Evolutionary conservation across 2,113 vertebrate genomes (phyloP).

Genomic region (Salminus brasiliensis): DNA sequence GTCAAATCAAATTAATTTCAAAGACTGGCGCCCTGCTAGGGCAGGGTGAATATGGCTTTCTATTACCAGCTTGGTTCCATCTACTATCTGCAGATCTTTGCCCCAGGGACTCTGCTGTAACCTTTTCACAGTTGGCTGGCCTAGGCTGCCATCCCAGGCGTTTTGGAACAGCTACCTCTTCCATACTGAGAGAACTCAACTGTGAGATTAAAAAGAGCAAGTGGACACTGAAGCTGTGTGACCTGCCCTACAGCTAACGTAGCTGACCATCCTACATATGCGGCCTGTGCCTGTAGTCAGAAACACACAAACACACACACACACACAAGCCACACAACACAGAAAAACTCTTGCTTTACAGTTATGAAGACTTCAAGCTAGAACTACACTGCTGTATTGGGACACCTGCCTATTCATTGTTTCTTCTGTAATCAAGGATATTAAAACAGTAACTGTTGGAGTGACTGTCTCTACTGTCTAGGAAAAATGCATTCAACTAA

Average conservation of each 20-base stretch:
- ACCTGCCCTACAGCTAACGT: conserved; percentile 41
- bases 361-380: background rate
- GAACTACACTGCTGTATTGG: too few species aligned
- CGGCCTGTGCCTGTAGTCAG: conserved; percentile 13
- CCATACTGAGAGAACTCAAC: conserved; percentile 45
- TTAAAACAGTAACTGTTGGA: too few species aligned
- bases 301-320: background rate
- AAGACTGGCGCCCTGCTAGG: background rate
- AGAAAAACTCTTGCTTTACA: background rate
- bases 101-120: conserved; percentile 18
- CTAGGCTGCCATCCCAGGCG: background rate
- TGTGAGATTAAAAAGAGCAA: conserved; percentile 51
- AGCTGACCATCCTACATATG: conserved; percentile 25
- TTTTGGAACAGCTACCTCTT: conserved; percentile 24
- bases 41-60: background rate
- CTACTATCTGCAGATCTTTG: background rate
- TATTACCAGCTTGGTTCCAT: background rate
- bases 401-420: too few species aligned
- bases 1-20: conserved; percentile 7
- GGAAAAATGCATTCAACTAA: too few species aligned
- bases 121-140: conserved; percentile 39
- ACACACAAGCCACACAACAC: conserved; percentile 11
- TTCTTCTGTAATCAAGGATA: too few species aligned
- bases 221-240: conserved; percentile 27
- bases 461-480: too few species aligned